phyloP scores from a whole-genome alignment of 2,113 vertebrate species.

The Forbesichthys agassizii region DNA sequence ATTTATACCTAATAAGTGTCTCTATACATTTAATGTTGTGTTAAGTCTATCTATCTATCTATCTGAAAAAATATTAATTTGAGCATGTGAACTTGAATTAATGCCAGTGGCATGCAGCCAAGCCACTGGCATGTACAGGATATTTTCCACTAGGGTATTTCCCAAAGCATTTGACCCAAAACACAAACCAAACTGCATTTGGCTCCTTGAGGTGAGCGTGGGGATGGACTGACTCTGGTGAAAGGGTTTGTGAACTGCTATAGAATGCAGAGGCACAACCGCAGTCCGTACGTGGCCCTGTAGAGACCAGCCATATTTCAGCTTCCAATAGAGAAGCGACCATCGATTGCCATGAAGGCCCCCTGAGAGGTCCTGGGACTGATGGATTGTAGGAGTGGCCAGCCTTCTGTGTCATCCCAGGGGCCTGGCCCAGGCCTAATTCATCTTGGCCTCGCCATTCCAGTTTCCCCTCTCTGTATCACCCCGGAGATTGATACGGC shows the following conservation, averaged over 20 bases:
- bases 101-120: neutral
- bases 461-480: constrained; percentile 10
- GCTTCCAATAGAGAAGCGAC: constrained; percentile 26
- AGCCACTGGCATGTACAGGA: neutral
- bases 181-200: constrained; percentile 1
- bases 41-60: too few relatives aligned
- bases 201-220: constrained; percentile 2
- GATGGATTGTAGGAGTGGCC: constrained; percentile 36
- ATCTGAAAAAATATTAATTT: neutral
- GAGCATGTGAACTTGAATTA: neutral
- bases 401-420: constrained; percentile 28
- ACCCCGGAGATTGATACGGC: constrained; percentile 26
- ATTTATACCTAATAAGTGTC: neutral
- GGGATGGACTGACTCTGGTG: constrained; percentile 27
- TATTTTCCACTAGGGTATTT: too few relatives aligned
- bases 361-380: constrained; percentile 32
- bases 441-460: constrained; percentile 26
- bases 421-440: constrained; percentile 29
- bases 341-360: constrained; percentile 48
- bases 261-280: constrained; percentile 46
- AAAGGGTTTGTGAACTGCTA: constrained; percentile 28
- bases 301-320: constrained; percentile 45
- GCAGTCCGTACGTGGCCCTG: constrained; percentile 21
- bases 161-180: constrained; percentile 14
- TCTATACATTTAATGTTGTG: too few relatives aligned